A percentile compares a stretch with the other conserved stretches of the same genome.
phyloP scores from a whole-genome alignment of 2,113 vertebrate species.

The Marmota monax region DNA sequence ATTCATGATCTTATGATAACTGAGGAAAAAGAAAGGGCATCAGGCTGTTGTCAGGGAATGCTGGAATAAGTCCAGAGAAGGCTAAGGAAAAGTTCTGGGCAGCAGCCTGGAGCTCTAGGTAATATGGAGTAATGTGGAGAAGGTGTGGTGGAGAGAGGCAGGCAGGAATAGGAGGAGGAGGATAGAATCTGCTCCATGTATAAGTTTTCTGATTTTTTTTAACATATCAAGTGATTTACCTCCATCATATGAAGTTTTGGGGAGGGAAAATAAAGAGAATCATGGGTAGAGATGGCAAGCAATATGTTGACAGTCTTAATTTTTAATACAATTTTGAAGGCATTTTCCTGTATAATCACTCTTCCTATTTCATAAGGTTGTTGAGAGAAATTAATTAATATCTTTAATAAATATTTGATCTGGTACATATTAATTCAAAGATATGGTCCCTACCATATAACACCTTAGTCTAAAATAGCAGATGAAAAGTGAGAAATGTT shows the following conservation, averaged over 20 bases:
- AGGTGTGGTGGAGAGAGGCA: neutral
- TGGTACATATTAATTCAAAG: slow-evolving; percentile 16
- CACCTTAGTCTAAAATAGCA: slow-evolving; percentile 52
- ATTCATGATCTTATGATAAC: slow-evolving; percentile 41
- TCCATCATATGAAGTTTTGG: neutral
- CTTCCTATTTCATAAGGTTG: neutral
- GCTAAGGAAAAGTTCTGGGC: neutral
- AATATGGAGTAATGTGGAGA: neutral
- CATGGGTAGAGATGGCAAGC: neutral
- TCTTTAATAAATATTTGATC: neutral
- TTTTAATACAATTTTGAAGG: slow-evolving; percentile 60
- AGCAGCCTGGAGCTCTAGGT: neutral
- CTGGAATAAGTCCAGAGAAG: slow-evolving; percentile 36
- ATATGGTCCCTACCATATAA: neutral
- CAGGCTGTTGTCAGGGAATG: neutral
- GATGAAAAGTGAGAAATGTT: slow-evolving; percentile 15
- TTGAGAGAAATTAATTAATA: slow-evolving; percentile 38
- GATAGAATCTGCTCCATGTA: neutral
- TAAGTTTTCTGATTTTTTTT: slow-evolving; percentile 18
- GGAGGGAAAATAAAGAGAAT: neutral
- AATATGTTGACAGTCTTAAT: neutral
- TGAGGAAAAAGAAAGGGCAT: slow-evolving; percentile 44
- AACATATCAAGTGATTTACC: neutral
- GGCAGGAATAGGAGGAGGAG: neutral
- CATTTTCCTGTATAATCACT: slow-evolving; percentile 20